Conservation (phyloP, 1,140 invertebrate genomes). For the Leptoteleia sp. region DNA sequence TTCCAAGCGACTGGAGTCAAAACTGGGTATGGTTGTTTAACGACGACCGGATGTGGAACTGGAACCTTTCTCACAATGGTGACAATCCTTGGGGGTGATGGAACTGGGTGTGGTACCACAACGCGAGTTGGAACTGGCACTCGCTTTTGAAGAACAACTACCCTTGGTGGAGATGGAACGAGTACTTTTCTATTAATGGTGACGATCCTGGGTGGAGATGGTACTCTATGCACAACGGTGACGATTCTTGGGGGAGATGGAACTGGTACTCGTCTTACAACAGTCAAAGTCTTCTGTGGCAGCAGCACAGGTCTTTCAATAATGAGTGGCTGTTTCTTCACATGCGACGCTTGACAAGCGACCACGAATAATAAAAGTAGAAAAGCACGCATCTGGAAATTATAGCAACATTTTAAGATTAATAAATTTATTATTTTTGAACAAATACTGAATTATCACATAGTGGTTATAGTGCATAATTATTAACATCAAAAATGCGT, state of each 20-base stretch:
- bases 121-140: conserved; percentile 14
- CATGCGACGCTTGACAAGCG: conserved; percentile 7
- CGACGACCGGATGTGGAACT: conserved; percentile 7
- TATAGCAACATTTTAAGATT: too few relatives aligned
- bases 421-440: too few relatives aligned
- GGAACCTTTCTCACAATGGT: conserved; percentile 17
- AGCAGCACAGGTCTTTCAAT: conserved; percentile 19
- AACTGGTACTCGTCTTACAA: conserved; percentile 6
- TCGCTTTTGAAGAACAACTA: conserved; percentile 12
- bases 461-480: too few relatives aligned
- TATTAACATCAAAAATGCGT: too few relatives aligned
- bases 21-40: conserved; percentile 5
- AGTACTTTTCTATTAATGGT: conserved; percentile 6
- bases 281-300: conserved; percentile 21
- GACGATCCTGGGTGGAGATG: conserved; percentile 26
- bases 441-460: too few relatives aligned
- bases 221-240: conserved; percentile 14
- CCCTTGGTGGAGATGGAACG: conserved; percentile 41
- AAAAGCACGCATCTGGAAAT: conserved; percentile 37
- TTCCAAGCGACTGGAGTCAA: conserved; percentile 5
- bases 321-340: not conserved
- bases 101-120: conserved; percentile 9
- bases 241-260: conserved; percentile 30
- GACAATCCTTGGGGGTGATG: conserved; percentile 9
- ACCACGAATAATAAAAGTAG: conserved; percentile 17